Evolutionary conservation across 2,888 invertebrate genomes (phyloP), one percentile per base, ranked within the genome.

Genomic region (Thecocarcelia acutangulata): DNA sequence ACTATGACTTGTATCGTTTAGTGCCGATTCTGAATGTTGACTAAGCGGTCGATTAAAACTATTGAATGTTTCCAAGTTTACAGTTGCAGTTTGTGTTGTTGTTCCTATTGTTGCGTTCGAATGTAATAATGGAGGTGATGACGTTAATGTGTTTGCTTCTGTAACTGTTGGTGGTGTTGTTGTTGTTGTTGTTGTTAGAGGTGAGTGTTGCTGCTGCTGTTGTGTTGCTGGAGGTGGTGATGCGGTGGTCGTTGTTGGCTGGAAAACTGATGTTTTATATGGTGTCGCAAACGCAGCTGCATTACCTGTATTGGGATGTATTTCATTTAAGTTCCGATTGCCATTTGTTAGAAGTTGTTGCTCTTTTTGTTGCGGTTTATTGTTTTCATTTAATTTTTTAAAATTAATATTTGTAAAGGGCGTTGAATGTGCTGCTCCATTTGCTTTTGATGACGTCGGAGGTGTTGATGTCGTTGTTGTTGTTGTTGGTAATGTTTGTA

Each of bases 1-100:
- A 80, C 88, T 88, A 73, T 89, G 85, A 69, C 87, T 88, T 77
- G 87, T 86, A 80, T 87, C 86, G 79, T 87, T 87, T 64, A 86
- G 84, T 21, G 86, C 86, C 64, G 83, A 74, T 75, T 85, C 85
- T 66, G 85, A 86, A 80, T 86, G 87, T 83, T 87, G 87, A 87
- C 87, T 87, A 85, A 87, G 86, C 83, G 87, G 87, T 68, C 86
- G 78, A 75, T 75, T 70, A 72, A 73, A 64, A 69, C 48, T 70
- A 68, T 83, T 76, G 68, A 79, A 68, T 79, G 66, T 63, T 61
- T 75, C 56, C 70, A 64, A 63, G 70, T 74, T 42, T 74, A 56
- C 74, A 64, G 74, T 17, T 40, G 72, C 54, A 59, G 70, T 15
- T 19, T 54, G 2, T 46, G 56, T 1, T 56, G 40, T 54, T 73